Conservation (phyloP, 2,113 vertebrate species). For the Xenopus laevis region DNA sequence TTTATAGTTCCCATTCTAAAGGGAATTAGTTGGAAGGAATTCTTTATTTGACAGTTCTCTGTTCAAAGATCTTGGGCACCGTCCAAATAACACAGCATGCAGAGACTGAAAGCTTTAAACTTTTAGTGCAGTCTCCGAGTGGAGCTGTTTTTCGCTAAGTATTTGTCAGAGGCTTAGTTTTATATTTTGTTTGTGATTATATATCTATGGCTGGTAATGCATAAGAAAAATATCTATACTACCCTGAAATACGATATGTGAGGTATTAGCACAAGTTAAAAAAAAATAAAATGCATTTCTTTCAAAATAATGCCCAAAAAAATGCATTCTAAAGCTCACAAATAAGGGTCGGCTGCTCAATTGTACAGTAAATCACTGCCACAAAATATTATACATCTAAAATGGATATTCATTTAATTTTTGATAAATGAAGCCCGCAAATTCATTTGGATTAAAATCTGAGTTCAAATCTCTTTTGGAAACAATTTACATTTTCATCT, state of each 20-base stretch:
- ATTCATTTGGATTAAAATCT: too few species aligned
- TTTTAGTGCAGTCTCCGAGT: constrained; percentile 17
- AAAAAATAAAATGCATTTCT: neutral
- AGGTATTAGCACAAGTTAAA: neutral
- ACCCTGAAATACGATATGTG: neutral
- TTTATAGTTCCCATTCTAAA: constrained; percentile 26
- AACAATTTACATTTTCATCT: too few species aligned
- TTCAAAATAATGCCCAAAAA: constrained; percentile 9
- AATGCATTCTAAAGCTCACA: too few species aligned
- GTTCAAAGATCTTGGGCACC: constrained; percentile 18
- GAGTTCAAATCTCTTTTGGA: too few species aligned
- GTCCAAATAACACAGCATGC: constrained; percentile 21
- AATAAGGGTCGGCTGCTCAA: too few species aligned
- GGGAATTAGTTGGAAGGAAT: constrained; percentile 32
- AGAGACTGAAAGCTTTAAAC: constrained; percentile 13
- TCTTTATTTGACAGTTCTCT: constrained; percentile 27
- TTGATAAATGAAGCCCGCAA: too few species aligned
- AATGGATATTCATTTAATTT: too few species aligned
- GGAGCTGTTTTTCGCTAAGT: constrained; percentile 9
- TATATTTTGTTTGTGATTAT: neutral
- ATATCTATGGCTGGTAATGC: neutral
- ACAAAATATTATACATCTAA: too few species aligned
- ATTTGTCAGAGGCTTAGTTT: constrained; percentile 17
- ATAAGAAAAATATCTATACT: constrained; percentile 2
- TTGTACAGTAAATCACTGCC: too few species aligned